A percentile compares a stretch with the other conserved stretches of the same genome.
These are phyloP conservation scores for Neoscelio sp. DNA, from an alignment of 2,888 invertebrate genomes.

Conservation along the genomic window DNA sequence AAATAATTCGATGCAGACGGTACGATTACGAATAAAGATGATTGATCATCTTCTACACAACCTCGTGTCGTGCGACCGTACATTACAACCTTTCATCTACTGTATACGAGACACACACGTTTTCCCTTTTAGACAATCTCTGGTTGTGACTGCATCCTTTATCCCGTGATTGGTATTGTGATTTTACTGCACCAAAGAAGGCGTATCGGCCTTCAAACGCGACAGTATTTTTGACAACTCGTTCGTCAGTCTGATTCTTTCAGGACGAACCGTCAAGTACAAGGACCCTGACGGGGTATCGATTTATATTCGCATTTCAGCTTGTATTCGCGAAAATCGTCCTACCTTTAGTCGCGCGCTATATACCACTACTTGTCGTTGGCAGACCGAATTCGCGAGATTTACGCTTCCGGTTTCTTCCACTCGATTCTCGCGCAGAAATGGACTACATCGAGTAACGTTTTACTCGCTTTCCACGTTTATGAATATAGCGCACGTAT, in stretches of 20 bases:
- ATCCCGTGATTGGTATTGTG: too few species aligned
- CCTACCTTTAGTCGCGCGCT: constrained; percentile 13
- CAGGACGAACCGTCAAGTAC: constrained; percentile 28
- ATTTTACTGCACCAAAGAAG: too few species aligned
- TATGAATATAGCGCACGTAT: constrained; percentile 36
- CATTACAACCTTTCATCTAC: too few species aligned
- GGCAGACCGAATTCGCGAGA: constrained; percentile 43
- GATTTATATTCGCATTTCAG: constrained; percentile 56
- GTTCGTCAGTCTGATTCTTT: constrained; percentile 24
- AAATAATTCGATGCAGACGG: too few species aligned
- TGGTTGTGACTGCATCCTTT: too few species aligned
- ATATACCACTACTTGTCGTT: constrained; percentile 41
- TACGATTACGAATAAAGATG: too few species aligned
- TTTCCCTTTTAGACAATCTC: too few species aligned
- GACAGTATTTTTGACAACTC: too few species aligned
- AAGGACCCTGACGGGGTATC: constrained; percentile 22
- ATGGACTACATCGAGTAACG: constrained; percentile 35
- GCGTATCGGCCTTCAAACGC: too few species aligned
- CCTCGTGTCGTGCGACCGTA: too few species aligned
- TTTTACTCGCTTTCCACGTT: constrained; percentile 51
- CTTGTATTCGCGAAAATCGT: not conserved
- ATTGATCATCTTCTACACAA: too few species aligned
- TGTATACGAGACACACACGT: too few species aligned
- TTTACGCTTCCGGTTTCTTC: constrained; percentile 59
- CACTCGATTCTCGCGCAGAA: constrained; percentile 39